Evolutionary conservation across 2,888 invertebrate species (phyloP), one percentile per base, ranked within the genome.

Genomic region (Limnephilus rhombicus): DNA sequence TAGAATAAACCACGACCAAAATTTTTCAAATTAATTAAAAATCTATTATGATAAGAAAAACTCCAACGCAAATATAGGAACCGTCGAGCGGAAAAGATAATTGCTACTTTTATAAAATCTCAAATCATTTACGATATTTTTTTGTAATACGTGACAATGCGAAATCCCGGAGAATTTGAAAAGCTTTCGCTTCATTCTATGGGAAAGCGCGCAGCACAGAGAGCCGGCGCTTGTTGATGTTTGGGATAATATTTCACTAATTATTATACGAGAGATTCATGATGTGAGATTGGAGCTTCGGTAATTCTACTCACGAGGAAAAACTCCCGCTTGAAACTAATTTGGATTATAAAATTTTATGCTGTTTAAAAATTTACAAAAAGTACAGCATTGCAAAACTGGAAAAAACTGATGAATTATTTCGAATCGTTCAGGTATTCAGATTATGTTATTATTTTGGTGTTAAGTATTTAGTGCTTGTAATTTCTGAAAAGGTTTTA

Each of bases 71-170:
- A 68, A 68, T 68, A 68, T 68, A n/a, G 9, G n/a, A n/a, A 68
- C 68, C 24, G 68, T 68, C 24, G 24, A 68, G 68, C 24, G 9
- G n/a, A 68, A 68, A 68, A 24, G 24, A 68, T 7, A 24, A 68
- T 68, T 68, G 7, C 24, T 68, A 24, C 24, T 68, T 68, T 68
- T 68, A 24, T 68, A 9, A 68, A 68, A 68, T 68, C 68, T 68
- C 68, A n/a, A 68, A 68, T 68, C 68, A 68, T 68, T 68, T 68
- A 68, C 5, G 82, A 82, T 15, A 4, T 31, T 34, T 82, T 82
- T 82, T 82, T 82, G 82, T 82, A 87, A 34, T 87, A 87, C 87
- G 87, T 87, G 87, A 87, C 87, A 87, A 31, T 53, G 87, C 53
- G 29, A 68, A 68, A 87, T 34, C 53, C 37, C 12, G 0, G 53